A percentile compares a stretch with the other conserved stretches of the same genome.
These are phyloP conservation scores for Eulemur rufifrons DNA, from an alignment of 2,113 vertebrate genomes.

Conservation along the genomic window DNA sequence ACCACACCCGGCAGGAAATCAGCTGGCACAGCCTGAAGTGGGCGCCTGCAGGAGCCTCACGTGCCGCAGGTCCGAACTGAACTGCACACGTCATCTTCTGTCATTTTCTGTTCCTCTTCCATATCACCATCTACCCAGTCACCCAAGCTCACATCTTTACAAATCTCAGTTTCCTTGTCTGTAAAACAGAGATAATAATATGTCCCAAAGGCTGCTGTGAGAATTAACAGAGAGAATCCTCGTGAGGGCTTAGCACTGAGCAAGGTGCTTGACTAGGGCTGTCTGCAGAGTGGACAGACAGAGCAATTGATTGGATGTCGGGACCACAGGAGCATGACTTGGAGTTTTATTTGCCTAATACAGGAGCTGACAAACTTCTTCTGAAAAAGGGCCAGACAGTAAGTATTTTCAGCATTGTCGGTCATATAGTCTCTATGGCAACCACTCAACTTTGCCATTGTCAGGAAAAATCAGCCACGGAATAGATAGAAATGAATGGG, in stretches of 20 bases:
- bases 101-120: not conserved
- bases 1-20: too few relatives aligned
- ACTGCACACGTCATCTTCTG: not conserved
- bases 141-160: not conserved
- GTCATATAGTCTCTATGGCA: not conserved
- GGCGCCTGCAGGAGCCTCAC: not conserved
- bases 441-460: not conserved
- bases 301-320: not conserved
- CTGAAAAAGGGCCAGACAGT: not conserved
- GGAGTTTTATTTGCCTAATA: not conserved
- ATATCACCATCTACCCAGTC: not conserved
- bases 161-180: not conserved
- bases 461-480: not conserved
- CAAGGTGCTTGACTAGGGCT: not conserved
- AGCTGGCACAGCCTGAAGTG: fast-evolving
- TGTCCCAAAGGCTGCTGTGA: not conserved
- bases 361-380: not conserved
- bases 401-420: not conserved
- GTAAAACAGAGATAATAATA: not conserved
- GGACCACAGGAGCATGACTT: not conserved
- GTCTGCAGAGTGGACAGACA: not conserved
- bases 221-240: not conserved
- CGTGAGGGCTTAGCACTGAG: not conserved
- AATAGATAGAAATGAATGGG: not conserved
- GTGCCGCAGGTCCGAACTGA: fast-evolving